Evolutionary conservation across 1,140 invertebrate genomes (phyloP).

Genomic region (Limonius californicus): DNA sequence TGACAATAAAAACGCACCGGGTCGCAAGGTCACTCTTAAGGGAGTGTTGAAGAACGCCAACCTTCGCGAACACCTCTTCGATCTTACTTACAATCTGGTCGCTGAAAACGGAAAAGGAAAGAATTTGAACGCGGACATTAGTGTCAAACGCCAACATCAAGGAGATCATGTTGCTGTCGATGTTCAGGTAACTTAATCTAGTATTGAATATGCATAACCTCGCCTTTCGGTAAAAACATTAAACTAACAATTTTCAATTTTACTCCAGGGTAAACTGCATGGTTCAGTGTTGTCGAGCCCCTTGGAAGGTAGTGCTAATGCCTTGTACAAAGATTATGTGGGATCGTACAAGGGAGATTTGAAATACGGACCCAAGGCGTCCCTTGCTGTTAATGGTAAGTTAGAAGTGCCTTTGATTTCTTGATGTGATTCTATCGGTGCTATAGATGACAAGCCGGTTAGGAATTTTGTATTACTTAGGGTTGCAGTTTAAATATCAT

Average conservation of each 20-base stretch:
- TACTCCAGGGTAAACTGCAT: too few relatives aligned
- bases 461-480: too few relatives aligned
- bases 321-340: constrained; percentile 36
- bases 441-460: too few relatives aligned
- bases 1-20: constrained; percentile 51
- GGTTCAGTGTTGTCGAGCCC: constrained; percentile 47
- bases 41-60: constrained; percentile 44
- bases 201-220: too few relatives aligned
- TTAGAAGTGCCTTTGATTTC: too few relatives aligned
- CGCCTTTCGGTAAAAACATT: too few relatives aligned
- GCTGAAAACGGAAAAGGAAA: constrained; percentile 44
- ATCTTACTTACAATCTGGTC: constrained; percentile 40
- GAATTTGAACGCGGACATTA: constrained; percentile 46
- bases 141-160: constrained; percentile 44
- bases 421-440: too few relatives aligned
- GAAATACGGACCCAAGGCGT: constrained; percentile 36
- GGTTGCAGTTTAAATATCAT: too few relatives aligned
- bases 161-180: constrained; percentile 44
- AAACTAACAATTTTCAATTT: too few relatives aligned
- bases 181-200: constrained; percentile 40
- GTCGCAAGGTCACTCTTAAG: constrained; percentile 45
- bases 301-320: constrained; percentile 32
- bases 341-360: constrained; percentile 31
- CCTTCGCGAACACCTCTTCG: constrained; percentile 47
- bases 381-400: constrained; percentile 31